These are phyloP conservation scores for Craseonycteris thonglongyai DNA, from an alignment of 2,113 vertebrate genomes.

Conservation along the genomic window DNA sequence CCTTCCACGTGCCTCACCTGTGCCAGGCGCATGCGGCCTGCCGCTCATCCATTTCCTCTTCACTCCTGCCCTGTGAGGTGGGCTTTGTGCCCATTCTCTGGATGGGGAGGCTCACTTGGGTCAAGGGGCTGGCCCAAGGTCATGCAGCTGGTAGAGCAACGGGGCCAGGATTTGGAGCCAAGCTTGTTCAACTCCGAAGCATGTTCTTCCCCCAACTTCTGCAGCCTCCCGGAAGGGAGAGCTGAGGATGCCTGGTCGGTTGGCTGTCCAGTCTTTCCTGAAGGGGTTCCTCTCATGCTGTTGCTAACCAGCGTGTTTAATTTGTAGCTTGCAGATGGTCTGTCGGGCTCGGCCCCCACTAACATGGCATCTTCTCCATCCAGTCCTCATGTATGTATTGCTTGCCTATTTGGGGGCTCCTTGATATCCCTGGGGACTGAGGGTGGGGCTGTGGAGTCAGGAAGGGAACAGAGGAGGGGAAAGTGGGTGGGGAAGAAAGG, in stretches of 20 bases:
- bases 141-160: background rate
- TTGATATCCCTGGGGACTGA: background rate
- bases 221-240: background rate
- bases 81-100: background rate
- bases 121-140: background rate
- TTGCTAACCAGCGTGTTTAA: constrained; percentile 80
- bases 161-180: background rate
- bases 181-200: background rate
- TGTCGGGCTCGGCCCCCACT: constrained; percentile 87
- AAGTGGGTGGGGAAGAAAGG: background rate
- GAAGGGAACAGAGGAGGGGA: background rate
- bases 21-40: fast-evolving
- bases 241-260: background rate
- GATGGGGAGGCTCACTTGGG: background rate
- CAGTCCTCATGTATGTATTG: constrained; percentile 92
- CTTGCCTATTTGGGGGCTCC: constrained; percentile 13
- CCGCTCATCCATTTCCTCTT: background rate
- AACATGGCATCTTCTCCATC: constrained; percentile 85
- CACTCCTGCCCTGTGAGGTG: background rate
- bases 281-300: background rate
- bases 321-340: constrained; percentile 88
- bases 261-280: background rate
- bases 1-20: fast-evolving
- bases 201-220: background rate
- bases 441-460: background rate